Evolutionary conservation across 53 echinoderm and acorn worm species (phyloP), one percentile per base, ranked within the genome.

Genomic region (Temnopleurus reevesii): DNA sequence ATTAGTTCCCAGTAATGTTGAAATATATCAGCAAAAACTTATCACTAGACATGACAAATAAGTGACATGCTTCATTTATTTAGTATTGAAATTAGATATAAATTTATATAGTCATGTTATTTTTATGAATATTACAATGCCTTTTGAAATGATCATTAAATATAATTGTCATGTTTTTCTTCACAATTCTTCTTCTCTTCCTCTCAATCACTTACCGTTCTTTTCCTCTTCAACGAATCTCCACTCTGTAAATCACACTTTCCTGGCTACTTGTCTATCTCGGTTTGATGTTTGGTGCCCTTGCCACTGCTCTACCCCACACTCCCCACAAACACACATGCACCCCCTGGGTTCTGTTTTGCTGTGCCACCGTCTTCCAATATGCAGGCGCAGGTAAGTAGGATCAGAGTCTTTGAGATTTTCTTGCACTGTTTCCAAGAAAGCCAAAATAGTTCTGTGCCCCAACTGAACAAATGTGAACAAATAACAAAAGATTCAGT

Each of bases 191-290:
- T 71, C 28, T 27, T 79, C 4, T 47, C 26, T 46, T 27, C 15
- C 27, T 77, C 28, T 77, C 47, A 45, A 45, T 46, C 45, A 46
- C 77, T 31, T 43, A 21, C 23, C 15, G 21, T 77, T 45, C 46
- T 43, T 8, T 77, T 44, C 21, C 17, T 77, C 46, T 25, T 23
- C 77, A 77, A 2, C 38, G 18, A 45, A 36, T n/a, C n/a, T n/a
- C n/a, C n/a, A n/a, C n/a, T n/a, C n/a, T n/a, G n/a, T n/a, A n/a
- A 51, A 46, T 65, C 28, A 35, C 77, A 77, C 77, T 77, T 46
- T 45, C 7, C 26, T 36, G 27, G 45, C 77, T 46, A 45, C 46
- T 46, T 33, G 65, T 77, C 13, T 27, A 19, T 12, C 46, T 12
- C 25, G 45, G 2, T 77, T 51, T 77, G 77, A 77, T 77, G 23